These are phyloP conservation scores for Episyrphus balteatus DNA, from an alignment of 1,140 invertebrate species.

Conservation along the genomic window DNA sequence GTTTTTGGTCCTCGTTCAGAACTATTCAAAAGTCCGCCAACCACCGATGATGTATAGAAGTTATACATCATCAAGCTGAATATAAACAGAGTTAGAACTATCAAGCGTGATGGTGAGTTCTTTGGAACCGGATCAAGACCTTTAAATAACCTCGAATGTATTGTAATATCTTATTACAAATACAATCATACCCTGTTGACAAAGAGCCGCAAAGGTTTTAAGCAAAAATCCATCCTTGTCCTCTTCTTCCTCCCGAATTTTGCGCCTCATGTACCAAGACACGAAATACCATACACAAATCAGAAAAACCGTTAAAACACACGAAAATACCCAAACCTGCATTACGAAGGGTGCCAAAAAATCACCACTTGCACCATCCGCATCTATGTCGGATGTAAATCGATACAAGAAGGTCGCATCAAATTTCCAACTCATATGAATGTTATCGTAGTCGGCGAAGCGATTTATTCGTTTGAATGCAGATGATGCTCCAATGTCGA, in stretches of 20 bases:
- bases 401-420: slow-evolving; percentile 28
- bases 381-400: slow-evolving; percentile 24
- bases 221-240: neutral
- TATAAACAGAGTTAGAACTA: slow-evolving; percentile 24
- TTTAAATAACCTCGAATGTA: neutral
- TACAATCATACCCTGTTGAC: slow-evolving; percentile 21
- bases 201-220: slow-evolving; percentile 21
- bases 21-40: slow-evolving; percentile 28
- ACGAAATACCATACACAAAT: slow-evolving; percentile 18
- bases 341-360: slow-evolving; percentile 26
- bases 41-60: slow-evolving; percentile 33
- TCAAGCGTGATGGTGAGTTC: slow-evolving; percentile 15
- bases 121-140: slow-evolving; percentile 16
- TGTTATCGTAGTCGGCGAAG: slow-evolving; percentile 27
- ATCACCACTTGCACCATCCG: slow-evolving; percentile 19
- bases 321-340: slow-evolving; percentile 19
- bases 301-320: slow-evolving; percentile 10
- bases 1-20: slow-evolving; percentile 21
- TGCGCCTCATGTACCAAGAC: too few species aligned
- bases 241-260: neutral
- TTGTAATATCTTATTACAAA: neutral
- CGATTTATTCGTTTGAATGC: slow-evolving; percentile 28
- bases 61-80: slow-evolving; percentile 32
- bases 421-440: slow-evolving; percentile 32
- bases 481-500: slow-evolving; percentile 27